These are phyloP conservation scores for Myocastor coypus DNA, from an alignment of 2,113 vertebrate genomes.

Conservation along the genomic window DNA sequence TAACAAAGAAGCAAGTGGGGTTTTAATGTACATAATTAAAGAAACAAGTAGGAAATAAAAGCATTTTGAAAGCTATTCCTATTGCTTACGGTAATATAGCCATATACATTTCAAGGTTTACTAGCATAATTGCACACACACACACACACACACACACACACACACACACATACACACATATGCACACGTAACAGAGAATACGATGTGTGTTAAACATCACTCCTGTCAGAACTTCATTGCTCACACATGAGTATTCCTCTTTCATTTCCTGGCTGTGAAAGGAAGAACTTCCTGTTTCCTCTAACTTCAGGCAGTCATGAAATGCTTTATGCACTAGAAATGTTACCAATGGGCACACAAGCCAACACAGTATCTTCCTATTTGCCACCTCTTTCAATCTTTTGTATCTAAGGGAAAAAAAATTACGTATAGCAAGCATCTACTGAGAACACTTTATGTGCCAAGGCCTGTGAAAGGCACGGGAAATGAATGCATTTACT, in stretches of 20 bases:
- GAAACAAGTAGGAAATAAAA: background rate
- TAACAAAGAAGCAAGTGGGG: background rate
- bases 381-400: background rate
- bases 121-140: background rate
- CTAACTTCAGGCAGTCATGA: background rate
- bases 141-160: background rate
- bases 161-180: background rate
- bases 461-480: background rate
- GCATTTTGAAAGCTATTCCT: background rate
- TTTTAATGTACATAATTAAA: constrained; percentile 7
- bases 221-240: background rate
- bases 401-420: background rate
- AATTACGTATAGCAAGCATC: background rate
- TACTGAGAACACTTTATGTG: background rate
- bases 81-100: background rate
- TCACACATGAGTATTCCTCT: background rate
- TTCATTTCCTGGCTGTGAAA: background rate
- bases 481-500: background rate
- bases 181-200: background rate
- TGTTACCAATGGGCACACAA: background rate
- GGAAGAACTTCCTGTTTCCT: background rate
- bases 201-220: background rate
- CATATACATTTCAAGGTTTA: background rate
- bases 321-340: background rate
- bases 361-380: background rate